Percentiles rank a stretch among this genome's conserved stretches.
phyloP scores from a whole-genome alignment of 2,113 vertebrate species.

The Sander vitreus region DNA sequence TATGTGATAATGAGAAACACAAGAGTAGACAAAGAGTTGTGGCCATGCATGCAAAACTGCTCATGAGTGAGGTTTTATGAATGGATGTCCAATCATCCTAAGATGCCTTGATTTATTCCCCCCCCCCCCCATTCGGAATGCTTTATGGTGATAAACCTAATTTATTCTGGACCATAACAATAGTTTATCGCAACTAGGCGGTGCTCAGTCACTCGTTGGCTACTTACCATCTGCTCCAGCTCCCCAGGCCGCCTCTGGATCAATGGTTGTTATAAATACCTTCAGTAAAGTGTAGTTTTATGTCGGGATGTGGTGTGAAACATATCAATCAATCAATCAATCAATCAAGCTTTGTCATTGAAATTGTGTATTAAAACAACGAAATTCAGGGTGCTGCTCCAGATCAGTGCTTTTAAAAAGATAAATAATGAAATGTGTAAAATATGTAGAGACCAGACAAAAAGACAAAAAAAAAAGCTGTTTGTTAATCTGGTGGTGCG shows the following conservation, averaged over 20 bases:
- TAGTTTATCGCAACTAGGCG: conserved; percentile 69
- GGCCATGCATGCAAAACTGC: conserved; percentile 38
- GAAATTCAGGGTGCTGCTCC: too few relatives aligned
- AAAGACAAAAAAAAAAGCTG: too few relatives aligned
- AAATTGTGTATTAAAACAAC: too few relatives aligned
- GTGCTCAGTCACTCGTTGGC: conserved; percentile 62
- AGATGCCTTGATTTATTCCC: conserved; percentile 49
- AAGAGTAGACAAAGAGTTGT: conserved; percentile 24
- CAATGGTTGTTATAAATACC: conserved; percentile 67
- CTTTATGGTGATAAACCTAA: conserved; percentile 60
- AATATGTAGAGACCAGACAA: too few relatives aligned
- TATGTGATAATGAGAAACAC: conserved; percentile 16
- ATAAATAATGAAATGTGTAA: too few relatives aligned
- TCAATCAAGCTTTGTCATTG: too few relatives aligned
- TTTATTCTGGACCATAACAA: conserved; percentile 75
- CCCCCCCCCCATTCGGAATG: conserved; percentile 18
- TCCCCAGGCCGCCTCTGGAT: conserved; percentile 50
- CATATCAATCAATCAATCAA: too few relatives aligned
- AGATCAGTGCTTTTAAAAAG: too few relatives aligned
- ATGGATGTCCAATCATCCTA: conserved; percentile 60
- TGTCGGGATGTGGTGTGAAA: conserved; percentile 51
- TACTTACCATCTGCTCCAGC: conserved; percentile 69
- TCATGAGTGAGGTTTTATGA: conserved; percentile 37
- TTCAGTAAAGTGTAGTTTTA: conserved; percentile 54
- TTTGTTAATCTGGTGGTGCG: too few relatives aligned